Conservation (phyloP, 2,888 invertebrate species). For the Crepidodera aurea region DNA sequence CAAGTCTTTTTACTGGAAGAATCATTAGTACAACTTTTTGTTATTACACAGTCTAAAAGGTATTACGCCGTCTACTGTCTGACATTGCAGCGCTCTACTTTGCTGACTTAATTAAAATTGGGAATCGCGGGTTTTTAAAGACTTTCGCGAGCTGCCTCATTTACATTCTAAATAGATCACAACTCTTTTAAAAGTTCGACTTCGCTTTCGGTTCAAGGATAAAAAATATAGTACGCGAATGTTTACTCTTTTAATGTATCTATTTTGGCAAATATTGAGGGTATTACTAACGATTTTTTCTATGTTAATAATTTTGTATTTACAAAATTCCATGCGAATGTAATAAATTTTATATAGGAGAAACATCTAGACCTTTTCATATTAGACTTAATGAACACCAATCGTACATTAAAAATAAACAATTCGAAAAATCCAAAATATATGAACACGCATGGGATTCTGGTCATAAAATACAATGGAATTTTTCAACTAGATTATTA, state of each 20-base stretch:
- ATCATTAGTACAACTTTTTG: constrained; percentile 61
- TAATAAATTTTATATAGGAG: no score
- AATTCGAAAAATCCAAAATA: no score
- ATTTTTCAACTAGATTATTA: no score
- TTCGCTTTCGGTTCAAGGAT: constrained; percentile 25
- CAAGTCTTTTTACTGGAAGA: constrained; percentile 56
- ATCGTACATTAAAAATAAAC: no score
- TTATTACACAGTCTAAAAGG: constrained; percentile 55
- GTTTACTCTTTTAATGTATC: background rate
- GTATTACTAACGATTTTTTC: no score
- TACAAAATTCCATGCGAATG: no score
- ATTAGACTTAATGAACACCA: no score
- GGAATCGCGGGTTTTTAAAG: constrained; percentile 23
- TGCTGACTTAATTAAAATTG: constrained; percentile 25
- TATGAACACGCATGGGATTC: no score
- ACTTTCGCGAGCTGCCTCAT: constrained; percentile 20
- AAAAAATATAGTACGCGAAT: background rate
- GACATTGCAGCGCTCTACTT: constrained; percentile 49
- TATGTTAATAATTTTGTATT: no score
- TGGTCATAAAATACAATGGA: no score
- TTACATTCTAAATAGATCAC: constrained; percentile 26
- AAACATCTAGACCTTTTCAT: no score
- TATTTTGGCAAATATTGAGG: background rate
- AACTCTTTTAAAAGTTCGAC: constrained; percentile 21
- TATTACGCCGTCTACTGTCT: constrained; percentile 33